phyloP scores from a whole-genome alignment of 2,888 invertebrate species.

The Euzophera pinguis region DNA sequence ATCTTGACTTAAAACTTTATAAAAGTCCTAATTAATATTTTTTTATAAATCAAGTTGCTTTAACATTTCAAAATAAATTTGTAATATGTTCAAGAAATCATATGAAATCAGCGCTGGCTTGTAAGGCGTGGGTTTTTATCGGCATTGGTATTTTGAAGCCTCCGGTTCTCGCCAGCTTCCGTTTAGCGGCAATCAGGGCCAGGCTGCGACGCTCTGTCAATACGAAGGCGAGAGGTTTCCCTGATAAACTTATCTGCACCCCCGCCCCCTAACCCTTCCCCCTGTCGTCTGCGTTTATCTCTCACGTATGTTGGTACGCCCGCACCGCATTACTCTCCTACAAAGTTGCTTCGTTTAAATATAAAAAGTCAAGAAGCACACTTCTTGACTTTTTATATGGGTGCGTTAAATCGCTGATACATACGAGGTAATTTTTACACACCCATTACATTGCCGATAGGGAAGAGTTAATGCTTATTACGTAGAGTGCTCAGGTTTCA shows the following conservation, averaged over 20 bases:
- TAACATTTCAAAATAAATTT: neutral
- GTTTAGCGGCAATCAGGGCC: slow-evolving; percentile 74
- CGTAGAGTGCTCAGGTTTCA: slow-evolving; percentile 16
- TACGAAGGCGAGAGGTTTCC: slow-evolving; percentile 75
- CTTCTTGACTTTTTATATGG: slow-evolving; percentile 44
- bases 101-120: slow-evolving; percentile 17
- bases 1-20: too few relatives aligned
- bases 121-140: slow-evolving; percentile 44
- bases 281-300: slow-evolving; percentile 65
- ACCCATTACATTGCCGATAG: slow-evolving; percentile 18
- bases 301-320: slow-evolving; percentile 61
- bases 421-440: slow-evolving; percentile 17
- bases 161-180: slow-evolving; percentile 65
- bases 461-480: slow-evolving; percentile 14
- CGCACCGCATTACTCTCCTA: slow-evolving; percentile 51
- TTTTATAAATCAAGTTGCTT: too few relatives aligned
- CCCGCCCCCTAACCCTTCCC: slow-evolving; percentile 35
- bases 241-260: slow-evolving; percentile 76
- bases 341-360: slow-evolving; percentile 42
- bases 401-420: slow-evolving; percentile 30
- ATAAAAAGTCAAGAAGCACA: slow-evolving; percentile 45
- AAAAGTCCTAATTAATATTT: too few relatives aligned
- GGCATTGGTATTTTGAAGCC: slow-evolving; percentile 46
- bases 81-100: neutral
- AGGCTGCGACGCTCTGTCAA: slow-evolving; percentile 75